Evolutionary conservation across 2,113 vertebrate genomes (phyloP), one percentile per base, ranked within the genome.

Genomic region (Rhinolophus ferrumequinum): DNA sequence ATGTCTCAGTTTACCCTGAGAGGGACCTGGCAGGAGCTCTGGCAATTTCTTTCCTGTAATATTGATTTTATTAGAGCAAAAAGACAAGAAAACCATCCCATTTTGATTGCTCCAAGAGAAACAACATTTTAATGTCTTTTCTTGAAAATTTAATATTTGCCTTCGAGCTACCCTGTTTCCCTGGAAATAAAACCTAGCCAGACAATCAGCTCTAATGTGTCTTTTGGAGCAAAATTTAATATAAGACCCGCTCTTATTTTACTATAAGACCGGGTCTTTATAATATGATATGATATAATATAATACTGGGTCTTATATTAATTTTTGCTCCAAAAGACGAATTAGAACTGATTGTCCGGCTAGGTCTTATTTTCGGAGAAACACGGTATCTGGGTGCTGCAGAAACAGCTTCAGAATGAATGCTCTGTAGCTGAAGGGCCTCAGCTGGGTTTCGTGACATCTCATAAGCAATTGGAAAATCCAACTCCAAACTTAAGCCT

Each of bases 41-140:
- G 69, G 58, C 64, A 35, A 26, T 58, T 73, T 87, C 80, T 91
- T 79, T 30, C 84, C n/a, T 22, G 15, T 88, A 56, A 88, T 84
- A 76, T 33, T 80, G 67, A 97, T 91, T 93, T 88, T 80, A 87
- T 64, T 84, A 96, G 75, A 30, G 26, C 90, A 89, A 82, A 47
- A 92, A 88, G 90, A 87, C 33, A 90, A 87, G 75, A 86, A 73
- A 69, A 90, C 7, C 13, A 11, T 77, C 52, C 62, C 60, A 67
- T 93, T 88, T 70, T 44, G 88, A 88, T 96, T 76, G 77, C 82
- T 73, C 77, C 12, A 11, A 73, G 54, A 86, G 86, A 67, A 95
- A 75, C 82, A 95, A 66, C 44, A 77, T 81, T 92, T 77, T 94
- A 94, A 94, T 83, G 83, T 96, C 77, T 95, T 95, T 95, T 82